Evolutionary conservation across 2,113 vertebrate species (phyloP), one percentile per base, ranked within the genome.

Genomic region (Dascyllus trimaculatus): DNA sequence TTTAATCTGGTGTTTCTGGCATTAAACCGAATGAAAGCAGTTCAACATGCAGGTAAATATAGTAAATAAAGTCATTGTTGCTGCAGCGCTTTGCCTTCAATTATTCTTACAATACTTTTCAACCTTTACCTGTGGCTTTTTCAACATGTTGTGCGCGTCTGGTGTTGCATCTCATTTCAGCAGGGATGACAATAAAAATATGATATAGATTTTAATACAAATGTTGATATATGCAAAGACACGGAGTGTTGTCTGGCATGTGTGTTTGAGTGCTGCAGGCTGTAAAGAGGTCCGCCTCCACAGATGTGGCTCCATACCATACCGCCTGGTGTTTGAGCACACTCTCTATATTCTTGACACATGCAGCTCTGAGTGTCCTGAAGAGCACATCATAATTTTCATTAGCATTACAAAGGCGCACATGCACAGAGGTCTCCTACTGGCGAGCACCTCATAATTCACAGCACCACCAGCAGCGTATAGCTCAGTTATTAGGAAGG

Each of bases 321-420:
- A 40, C 14, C 26, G 45, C 51, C 35, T 57, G 11, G 7, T 67
- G 40, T 56, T 38, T 51, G 29, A 40, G 32, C 17, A 58, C 58
- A 32, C 59, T 54, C 38, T n/a, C 62, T 25, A 60, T 48, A 71
- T 49, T 66, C 32, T 79, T 73, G 49, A 66, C 29, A 53, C 22
- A 29, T 25, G 24, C 26, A 58, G 54, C 22, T 75, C n/a, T 40
- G 21, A 7, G 35, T 59, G 60, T 45, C 38, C 58, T 56, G 49
- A 62, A 75, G 51, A 73, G 56, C 48, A 66, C 8, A 49, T 76
- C 11, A n/a, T 62, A 5, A 63, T 75, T 81, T 59, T 71, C 52
- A 81, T 72, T 29, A 67, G 61, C 81, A 87, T 84, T 63, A 84
- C 61, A 82, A 80, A 77, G 67, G 52, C 65, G 32, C 32, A 53